phyloP scores from a whole-genome alignment of 1,140 invertebrate genomes.

The Lethocerus indicus region DNA sequence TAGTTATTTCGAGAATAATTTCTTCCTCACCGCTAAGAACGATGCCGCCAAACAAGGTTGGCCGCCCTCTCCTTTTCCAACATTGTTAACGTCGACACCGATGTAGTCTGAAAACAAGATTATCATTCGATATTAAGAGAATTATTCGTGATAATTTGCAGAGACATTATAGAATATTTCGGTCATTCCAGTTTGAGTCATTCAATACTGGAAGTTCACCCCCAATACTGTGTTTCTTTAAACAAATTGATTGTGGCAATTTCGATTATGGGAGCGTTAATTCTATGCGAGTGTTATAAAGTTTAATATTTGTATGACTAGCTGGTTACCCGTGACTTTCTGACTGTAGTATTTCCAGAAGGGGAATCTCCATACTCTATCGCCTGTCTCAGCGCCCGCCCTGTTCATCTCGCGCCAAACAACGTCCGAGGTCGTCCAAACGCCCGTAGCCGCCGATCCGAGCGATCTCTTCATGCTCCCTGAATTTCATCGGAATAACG shows the following conservation, averaged over 20 bases:
- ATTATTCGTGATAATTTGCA: too few species aligned
- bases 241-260: too few species aligned
- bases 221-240: too few species aligned
- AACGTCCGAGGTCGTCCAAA: conserved; percentile 26
- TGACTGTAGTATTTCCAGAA: conserved; percentile 31
- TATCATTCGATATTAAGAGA: too few species aligned
- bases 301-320: not conserved
- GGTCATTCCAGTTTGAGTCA: too few species aligned
- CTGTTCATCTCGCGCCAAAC: conserved; percentile 23
- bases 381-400: conserved; percentile 29
- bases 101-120: conserved; percentile 23
- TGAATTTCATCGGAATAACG: too few species aligned
- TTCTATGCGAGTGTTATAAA: too few species aligned
- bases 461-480: conserved; percentile 25
- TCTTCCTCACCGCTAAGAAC: conserved; percentile 25
- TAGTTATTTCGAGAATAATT: too few species aligned
- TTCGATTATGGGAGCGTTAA: too few species aligned
- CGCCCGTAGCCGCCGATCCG: conserved; percentile 29
- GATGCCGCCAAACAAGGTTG: conserved; percentile 36
- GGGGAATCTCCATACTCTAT: conserved; percentile 38
- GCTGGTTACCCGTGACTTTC: conserved; percentile 23
- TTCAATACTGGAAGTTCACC: too few species aligned
- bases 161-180: too few species aligned
- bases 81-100: conserved; percentile 34
- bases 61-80: conserved; percentile 23